Evolutionary conservation across 92 coral and sea anemone genomes (phyloP).

Genomic region (Epizoanthus scotinus): DNA sequence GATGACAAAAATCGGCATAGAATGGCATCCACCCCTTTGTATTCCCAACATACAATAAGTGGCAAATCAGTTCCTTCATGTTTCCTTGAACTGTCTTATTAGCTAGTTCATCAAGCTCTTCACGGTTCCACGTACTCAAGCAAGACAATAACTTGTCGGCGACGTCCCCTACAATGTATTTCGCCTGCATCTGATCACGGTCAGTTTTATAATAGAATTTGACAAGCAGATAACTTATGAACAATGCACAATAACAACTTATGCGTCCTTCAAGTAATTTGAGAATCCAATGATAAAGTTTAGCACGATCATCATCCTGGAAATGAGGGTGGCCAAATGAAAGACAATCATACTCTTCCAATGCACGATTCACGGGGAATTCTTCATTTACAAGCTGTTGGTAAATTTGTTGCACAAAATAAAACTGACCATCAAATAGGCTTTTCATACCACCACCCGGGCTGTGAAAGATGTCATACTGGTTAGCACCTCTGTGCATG

Average conservation of each 20-base stretch:
- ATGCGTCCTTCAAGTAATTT: neutral
- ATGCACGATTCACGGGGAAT: constrained; percentile 30
- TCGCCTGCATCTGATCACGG: neutral
- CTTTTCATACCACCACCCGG: constrained; percentile 10
- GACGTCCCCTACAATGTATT: neutral
- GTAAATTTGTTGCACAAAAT: constrained; percentile 52
- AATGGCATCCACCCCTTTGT: neutral
- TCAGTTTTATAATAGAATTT: constrained; percentile 26
- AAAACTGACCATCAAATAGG: constrained; percentile 58
- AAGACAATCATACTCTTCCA: constrained; percentile 64
- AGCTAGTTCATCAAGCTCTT: constrained; percentile 29
- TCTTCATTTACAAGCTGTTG: neutral
- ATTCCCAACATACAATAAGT: neutral
- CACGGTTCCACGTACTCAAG: neutral
- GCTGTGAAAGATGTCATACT: constrained; percentile 61
- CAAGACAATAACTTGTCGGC: constrained; percentile 38
- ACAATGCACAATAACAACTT: constrained; percentile 37
- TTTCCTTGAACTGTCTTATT: neutral
- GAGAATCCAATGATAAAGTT: constrained; percentile 41
- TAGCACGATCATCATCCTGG: neutral
- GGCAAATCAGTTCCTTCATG: neutral
- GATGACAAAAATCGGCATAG: constrained; percentile 7
- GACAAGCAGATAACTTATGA: constrained; percentile 54
- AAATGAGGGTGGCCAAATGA: constrained; percentile 51
- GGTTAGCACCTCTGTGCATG: constrained; percentile 30